A percentile compares a stretch with the other conserved stretches of the same genome.
Conservation (phyloP, 2,113 vertebrate genomes). For the Strix aluco region DNA sequence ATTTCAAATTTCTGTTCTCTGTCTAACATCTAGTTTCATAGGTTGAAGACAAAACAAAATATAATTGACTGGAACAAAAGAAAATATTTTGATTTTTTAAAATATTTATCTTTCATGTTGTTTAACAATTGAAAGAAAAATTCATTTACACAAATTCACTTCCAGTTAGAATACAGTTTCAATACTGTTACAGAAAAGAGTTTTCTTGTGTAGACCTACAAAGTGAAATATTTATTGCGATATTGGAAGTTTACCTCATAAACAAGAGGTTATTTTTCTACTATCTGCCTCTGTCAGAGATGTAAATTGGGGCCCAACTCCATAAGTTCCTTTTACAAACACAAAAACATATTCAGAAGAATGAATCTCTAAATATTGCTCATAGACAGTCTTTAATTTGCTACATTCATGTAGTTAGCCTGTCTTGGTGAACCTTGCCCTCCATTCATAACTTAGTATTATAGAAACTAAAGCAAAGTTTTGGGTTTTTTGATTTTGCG, state of each 20-base stretch:
- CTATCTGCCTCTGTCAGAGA: background rate
- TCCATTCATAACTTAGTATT: background rate
- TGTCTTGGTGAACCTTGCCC: background rate
- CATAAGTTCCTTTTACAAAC: background rate
- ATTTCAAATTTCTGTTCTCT: background rate
- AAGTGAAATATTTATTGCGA: background rate
- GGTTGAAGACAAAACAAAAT: background rate
- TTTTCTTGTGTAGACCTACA: background rate
- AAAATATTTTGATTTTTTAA: background rate
- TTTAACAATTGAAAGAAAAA: background rate
- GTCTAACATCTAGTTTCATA: background rate
- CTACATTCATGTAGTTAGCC: background rate
- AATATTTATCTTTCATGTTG: background rate
- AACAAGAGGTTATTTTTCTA: background rate
- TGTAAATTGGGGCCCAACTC: background rate
- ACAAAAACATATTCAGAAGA: background rate
- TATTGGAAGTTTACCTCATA: background rate
- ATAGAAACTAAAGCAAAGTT: background rate
- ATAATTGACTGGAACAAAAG: background rate
- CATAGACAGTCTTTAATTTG: background rate
- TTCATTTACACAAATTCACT: background rate
- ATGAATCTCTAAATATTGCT: background rate
- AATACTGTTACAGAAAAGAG: background rate
- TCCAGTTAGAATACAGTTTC: background rate
- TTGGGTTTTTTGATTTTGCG: fast-evolving